phyloP scores from a whole-genome alignment of 2,113 vertebrate species.

The Pollachius pollachius region DNA sequence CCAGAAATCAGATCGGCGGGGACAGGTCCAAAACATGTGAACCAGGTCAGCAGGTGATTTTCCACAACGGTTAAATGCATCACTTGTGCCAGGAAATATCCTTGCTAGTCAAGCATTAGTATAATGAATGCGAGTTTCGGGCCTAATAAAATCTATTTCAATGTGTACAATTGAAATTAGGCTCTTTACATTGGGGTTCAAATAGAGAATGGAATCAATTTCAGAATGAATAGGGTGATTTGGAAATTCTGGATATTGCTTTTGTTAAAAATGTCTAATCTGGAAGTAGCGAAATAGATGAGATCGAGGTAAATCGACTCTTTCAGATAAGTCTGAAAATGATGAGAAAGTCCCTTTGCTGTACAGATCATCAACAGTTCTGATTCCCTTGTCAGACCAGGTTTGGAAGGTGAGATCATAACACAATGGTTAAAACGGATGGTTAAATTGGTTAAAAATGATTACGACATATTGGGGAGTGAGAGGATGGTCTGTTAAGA shows the following conservation, averaged over 20 bases:
- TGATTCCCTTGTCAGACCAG: conserved; percentile 8
- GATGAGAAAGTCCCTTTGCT: conserved; percentile 6
- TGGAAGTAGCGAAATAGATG: not conserved
- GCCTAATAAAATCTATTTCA: not conserved
- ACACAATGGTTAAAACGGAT: not conserved
- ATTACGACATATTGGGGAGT: conserved; percentile 8
- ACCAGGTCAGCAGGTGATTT: not conserved
- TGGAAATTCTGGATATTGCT: not conserved
- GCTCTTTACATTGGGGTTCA: too few species aligned
- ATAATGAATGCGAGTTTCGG: conserved; percentile 6
- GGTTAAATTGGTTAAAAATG: too few species aligned
- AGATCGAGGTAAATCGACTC: not conserved
- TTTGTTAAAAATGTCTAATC: not conserved
- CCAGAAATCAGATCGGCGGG: not conserved
- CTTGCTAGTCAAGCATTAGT: conserved; percentile 2
- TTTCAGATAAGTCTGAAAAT: conserved; percentile 12
- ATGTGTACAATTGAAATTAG: not conserved
- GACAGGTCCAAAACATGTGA: not conserved
- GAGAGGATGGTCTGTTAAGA: not conserved
- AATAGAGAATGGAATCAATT: not conserved
- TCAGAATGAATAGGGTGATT: not conserved
- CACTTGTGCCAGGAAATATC: conserved; percentile 1
- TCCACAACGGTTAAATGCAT: not conserved
- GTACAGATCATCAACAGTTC: conserved; percentile 8
- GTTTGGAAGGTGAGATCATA: not conserved